Evolutionary conservation across 2,113 vertebrate species (phyloP), one percentile per base, ranked within the genome.

Genomic region (Xiphophorus maculatus): DNA sequence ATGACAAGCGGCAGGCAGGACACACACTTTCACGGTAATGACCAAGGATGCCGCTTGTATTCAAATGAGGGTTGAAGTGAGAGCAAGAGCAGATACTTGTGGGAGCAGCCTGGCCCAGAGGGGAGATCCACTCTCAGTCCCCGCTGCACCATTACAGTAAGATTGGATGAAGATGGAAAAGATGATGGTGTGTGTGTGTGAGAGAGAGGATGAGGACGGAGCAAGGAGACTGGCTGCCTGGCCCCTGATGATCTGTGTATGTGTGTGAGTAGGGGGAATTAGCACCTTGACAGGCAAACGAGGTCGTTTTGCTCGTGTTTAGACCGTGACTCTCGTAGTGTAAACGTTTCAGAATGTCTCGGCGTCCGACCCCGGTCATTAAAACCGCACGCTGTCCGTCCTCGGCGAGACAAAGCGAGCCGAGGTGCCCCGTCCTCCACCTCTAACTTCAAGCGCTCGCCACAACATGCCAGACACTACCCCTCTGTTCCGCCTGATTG

Each of bases 401-500:
- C 89, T 81, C 27, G 69, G 60, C 29, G 83, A 89, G 81, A 77
- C 68, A 73, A 84, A 90, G 77, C 74, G 3, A 77, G 68, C 79
- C 73, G 65, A 74, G 64, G 90, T 77, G 87, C 81, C 84, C 22
- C 32, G 91, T 93, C 93, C 93, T 88, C 88, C 90, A 90, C 91
- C 91, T 94, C 89, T 87, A 92, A 92, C 91, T 94, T 90, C 87
- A 87, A 37, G 83, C 88, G 79, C 93, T 93, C 88, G 86, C 92
- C 91, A 92, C 89, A 84, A 89, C 91, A 83, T 86, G 74, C 91
- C 51, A 94, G 93, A 95, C 93, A 97, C 94, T 94, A 95, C 94
- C 92, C 87, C 93, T 95, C 94, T 17, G 95, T 96, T 97, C 94
- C 94, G 95, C 94, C 95, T 97, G 96, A 96, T 95, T 97, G 97